A percentile compares a stretch with the other conserved stretches of the same genome.
Conservation (phyloP, 1,140 invertebrate genomes). For the Drosophila paulistorum region DNA sequence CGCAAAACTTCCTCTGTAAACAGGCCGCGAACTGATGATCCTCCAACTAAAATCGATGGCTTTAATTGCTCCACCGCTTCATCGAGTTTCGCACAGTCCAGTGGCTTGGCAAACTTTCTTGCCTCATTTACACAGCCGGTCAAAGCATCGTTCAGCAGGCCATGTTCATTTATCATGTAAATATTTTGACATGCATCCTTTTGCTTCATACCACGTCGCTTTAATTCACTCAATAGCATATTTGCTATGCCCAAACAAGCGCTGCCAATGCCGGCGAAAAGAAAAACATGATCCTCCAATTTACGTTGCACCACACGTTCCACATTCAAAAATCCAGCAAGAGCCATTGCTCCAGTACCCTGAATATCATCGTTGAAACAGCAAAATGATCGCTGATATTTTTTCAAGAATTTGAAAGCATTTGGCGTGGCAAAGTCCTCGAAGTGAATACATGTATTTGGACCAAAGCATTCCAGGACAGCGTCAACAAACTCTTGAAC, state of each 20-base stretch:
- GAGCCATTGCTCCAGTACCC: slow-evolving; percentile 95
- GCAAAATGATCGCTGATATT: slow-evolving; percentile 93
- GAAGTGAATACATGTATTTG: slow-evolving; percentile 94
- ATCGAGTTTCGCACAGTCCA: slow-evolving; percentile 87
- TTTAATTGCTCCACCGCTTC: slow-evolving; percentile 28
- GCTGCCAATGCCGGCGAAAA: slow-evolving; percentile 97
- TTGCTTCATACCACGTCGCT: slow-evolving; percentile 68
- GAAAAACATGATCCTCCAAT: slow-evolving; percentile 91
- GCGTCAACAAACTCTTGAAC: slow-evolving; percentile 99
- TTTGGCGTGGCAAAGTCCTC: slow-evolving; percentile 98
- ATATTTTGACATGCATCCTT: slow-evolving; percentile 89
- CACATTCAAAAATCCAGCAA: slow-evolving; percentile 94
- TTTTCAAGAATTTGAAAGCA: slow-evolving; percentile 94
- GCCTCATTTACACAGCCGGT: not conserved
- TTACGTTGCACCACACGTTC: slow-evolving; percentile 91
- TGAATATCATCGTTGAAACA: slow-evolving; percentile 99
- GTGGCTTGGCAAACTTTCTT: slow-evolving; percentile 88
- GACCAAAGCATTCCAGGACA: slow-evolving; percentile 91
- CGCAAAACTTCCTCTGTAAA: slow-evolving; percentile 93
- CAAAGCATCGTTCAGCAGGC: slow-evolving; percentile 76
- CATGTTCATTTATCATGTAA: slow-evolving; percentile 88
- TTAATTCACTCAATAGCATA: slow-evolving; percentile 86
- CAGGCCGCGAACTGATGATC: slow-evolving; percentile 92
- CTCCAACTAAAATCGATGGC: slow-evolving; percentile 86
- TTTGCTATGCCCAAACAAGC: slow-evolving; percentile 94